phyloP scores from a whole-genome alignment of 2,888 invertebrate genomes.

The Sesia bembeciformis region DNA sequence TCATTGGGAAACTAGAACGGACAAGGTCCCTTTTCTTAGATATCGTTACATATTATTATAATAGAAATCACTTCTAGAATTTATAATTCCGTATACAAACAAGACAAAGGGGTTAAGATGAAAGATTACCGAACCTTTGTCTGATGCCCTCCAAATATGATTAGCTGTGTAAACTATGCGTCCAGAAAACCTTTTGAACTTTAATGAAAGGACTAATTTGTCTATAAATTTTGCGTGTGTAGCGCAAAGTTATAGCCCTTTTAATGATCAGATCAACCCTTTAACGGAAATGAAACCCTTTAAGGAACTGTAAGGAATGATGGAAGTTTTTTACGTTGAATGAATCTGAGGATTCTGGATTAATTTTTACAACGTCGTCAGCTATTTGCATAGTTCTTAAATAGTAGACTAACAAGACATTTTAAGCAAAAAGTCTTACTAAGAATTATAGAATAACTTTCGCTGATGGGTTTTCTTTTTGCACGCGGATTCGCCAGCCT shows the following conservation, averaged over 20 bases:
- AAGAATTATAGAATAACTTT: too few species aligned
- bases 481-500: too few species aligned
- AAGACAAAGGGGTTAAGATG: slow-evolving; percentile 27
- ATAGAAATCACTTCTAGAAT: not conserved
- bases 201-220: slow-evolving; percentile 28
- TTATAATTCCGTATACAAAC: slow-evolving; percentile 6
- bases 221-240: slow-evolving; percentile 33
- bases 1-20: too few species aligned
- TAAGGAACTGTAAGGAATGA: not conserved
- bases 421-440: too few species aligned
- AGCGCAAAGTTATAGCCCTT: slow-evolving; percentile 28
- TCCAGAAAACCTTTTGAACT: slow-evolving; percentile 41
- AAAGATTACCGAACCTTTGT: slow-evolving; percentile 35
- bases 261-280: slow-evolving; percentile 25
- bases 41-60: too few species aligned
- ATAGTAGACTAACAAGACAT: too few species aligned
- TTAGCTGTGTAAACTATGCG: slow-evolving; percentile 44
- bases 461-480: too few species aligned
- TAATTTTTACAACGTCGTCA: too few species aligned
- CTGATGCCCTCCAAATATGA: slow-evolving; percentile 39
- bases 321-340: too few species aligned
- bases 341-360: too few species aligned
- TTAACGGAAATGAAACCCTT: not conserved
- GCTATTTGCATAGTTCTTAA: too few species aligned
- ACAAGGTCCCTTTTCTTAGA: too few species aligned